Base-by-base conservation (phyloP, 1,140 invertebrate species). In the Nylanderia fulva region DNA sequence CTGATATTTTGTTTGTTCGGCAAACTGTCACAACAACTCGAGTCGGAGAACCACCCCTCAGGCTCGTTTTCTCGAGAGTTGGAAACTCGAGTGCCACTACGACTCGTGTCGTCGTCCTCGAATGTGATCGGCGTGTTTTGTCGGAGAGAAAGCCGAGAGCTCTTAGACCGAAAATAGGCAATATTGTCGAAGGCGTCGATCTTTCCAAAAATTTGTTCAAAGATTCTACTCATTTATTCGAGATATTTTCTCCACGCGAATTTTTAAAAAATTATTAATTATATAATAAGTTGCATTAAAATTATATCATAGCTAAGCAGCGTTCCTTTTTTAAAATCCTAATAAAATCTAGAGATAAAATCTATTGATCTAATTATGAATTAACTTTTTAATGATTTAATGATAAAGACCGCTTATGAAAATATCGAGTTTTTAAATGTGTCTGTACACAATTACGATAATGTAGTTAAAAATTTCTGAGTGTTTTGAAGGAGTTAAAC, bases 21-120 rank as follows among this genome's bases (percentile, higher is more conserved):
- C 61, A 88, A 93, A 93, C 90, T 93, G 93, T 93, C 93, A 93
- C 90, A 93, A 93, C 93, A 93, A 91, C 80, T 91, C 87, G 87
- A 91, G 86, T 85, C 42, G 56, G 27, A 72, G 58, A 72, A 58
- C 71, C 75, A 52, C 72, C 74, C 21, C 54, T 33, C 85, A 63
- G 18, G 4, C 60, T 56, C 85, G 52, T 45, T 39, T 71, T 24
- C 13, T 71, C 39, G 61, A 82, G 58, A 69, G 68, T 86, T 89
- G 90, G 90, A 91, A 91, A 92, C 84, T 89, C 85, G 79, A 92
- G 90, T 89, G 85, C 61, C 74, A 52, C 75, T 33, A 11, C 74
- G 75, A 63, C 66, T 83, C 60, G 45, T 71, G 74, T 89, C 80
- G 52, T 61, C 72, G 13, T 60, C 60, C 63, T 85, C 84, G 56